Base-by-base conservation (phyloP, 2,888 invertebrate species). In the Ornithoptera alexandrae region DNA sequence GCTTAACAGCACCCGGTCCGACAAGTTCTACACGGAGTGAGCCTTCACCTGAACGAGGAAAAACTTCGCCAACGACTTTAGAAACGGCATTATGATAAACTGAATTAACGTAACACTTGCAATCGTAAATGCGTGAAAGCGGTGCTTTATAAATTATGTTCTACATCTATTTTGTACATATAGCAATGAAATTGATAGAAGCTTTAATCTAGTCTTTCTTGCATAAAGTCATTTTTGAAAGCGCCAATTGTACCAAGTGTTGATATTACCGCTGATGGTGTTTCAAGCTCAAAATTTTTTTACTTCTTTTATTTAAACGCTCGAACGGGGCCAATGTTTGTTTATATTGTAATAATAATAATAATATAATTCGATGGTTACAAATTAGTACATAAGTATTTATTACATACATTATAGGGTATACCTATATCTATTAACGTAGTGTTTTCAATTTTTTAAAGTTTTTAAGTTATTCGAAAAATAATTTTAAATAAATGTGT, bases 61-160 rank as follows among this genome's bases (percentile, higher is more conserved):
- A 86, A 72, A 80, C 84, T 67, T 85, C 93, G 60, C 93, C 94
- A 20, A 92, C 93, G 61, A 93, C 94, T 17, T 87, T 95, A 77
- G 95, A 95, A 90, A 95, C 95, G 72, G 94, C 95, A 72, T 94
- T 95, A 92, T 93, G 93, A 93, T 93, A 81, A 77, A 76, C 74
- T 76, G 70, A 72, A 74, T 72, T 58, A 73, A 68, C 66, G 66
- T 30, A 46, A 46, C 46, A 46, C 15, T 15, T 46, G 15, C 46
- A 46, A 15, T 15, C 42, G 4, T 46, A 73, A 67, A 76, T 74
- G 70, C 30, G 59, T 74, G 74, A 70, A 82, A 81, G 84, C 79
- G 88, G 89, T 89, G 89, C 87, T 90, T 83, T 77, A 77, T 72
- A 78, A 65, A 78, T 78, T 79, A 73, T 77, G 75, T 79, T 78